phyloP scores from a whole-genome alignment of 1,140 invertebrate genomes.

The Hydropsyche tenuis region DNA sequence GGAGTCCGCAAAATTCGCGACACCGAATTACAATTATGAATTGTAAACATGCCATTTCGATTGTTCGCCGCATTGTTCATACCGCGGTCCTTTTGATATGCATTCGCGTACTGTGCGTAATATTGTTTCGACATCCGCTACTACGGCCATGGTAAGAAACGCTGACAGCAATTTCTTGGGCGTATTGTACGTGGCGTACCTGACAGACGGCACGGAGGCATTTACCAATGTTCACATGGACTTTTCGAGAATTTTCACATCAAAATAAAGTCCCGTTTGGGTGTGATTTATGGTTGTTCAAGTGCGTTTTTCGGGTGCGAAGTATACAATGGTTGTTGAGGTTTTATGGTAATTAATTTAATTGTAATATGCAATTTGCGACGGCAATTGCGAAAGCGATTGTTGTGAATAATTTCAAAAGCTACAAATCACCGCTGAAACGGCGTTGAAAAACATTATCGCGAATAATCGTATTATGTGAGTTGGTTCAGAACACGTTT shows the following conservation, averaged over 20 bases:
- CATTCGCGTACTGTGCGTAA: no score
- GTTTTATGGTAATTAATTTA: conserved; percentile 16
- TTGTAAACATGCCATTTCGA: no score
- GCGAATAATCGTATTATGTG: background rate
- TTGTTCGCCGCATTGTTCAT: no score
- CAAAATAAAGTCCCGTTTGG: no score
- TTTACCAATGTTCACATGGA: background rate
- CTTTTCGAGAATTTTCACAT: background rate
- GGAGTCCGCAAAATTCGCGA: no score
- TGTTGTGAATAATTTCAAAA: conserved; percentile 10
- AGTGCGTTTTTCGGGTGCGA: no score
- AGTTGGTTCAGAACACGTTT: conserved; percentile 4
- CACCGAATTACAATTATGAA: no score
- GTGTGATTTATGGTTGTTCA: no score
- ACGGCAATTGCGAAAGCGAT: conserved; percentile 2
- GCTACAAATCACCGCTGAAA: conserved; percentile 5
- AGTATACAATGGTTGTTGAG: background rate
- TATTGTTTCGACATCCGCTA: no score
- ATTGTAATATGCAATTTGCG: conserved; percentile 18
- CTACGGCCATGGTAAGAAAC: no score
- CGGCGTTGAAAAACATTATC: background rate
- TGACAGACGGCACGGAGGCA: background rate
- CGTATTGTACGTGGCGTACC: background rate
- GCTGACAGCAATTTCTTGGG: no score
- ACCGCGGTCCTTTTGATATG: no score